Base-by-base conservation (phyloP, 1,140 invertebrate genomes). In the Ceratosolen fusciceps region DNA sequence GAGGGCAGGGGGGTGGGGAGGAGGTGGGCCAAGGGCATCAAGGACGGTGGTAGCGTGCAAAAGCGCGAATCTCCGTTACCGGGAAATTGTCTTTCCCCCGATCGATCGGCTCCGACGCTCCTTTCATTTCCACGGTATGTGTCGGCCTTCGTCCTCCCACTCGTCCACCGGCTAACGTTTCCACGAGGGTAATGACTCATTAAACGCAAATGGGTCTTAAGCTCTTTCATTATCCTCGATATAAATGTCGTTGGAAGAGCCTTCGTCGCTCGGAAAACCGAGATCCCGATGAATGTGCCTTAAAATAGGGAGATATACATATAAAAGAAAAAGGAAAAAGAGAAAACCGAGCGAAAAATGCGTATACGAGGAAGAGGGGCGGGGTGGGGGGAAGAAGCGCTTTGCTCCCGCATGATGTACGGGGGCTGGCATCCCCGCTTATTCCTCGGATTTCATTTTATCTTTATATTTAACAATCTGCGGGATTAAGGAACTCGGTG, bases 401-500 rank as follows among this genome's bases (percentile, higher is more conserved):
- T 43, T 12, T 43, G 39, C 39, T 43, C n/a, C n/a, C n/a, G n/a
- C 12, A 43, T 43, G 12, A 12, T 43, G 12, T 31, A 2, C 16
- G n/a, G 14, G 60, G n/a, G 19, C 16, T 1, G 7, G 19, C 31
- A 16, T 37, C 43, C 7, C n/a, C n/a, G n/a, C n/a, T n/a, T n/a
- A 29, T 7, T 65, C 7, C 34, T 1, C 14, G 8, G 29, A 65
- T 65, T n/a, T n/a, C 19, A 37, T 65, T n/a, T n/a, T 65, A 65
- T 37, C 34, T 37, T 52, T 37, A 37, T 65, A 8, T 37, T 37
- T 37, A 65, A 37, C 31, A 65, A 65, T n/a, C 37, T 62, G 9
- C 58, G 34, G 58, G 29, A 62, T 62, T 62, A 62, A 62, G 29
- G 58, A 62, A 62, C 58, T 62, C n/a, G n/a, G n/a, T n/a, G n/a